phyloP scores from a whole-genome alignment of 2,797 vertebrate species.

The Rhabdophis nuchalis region DNA sequence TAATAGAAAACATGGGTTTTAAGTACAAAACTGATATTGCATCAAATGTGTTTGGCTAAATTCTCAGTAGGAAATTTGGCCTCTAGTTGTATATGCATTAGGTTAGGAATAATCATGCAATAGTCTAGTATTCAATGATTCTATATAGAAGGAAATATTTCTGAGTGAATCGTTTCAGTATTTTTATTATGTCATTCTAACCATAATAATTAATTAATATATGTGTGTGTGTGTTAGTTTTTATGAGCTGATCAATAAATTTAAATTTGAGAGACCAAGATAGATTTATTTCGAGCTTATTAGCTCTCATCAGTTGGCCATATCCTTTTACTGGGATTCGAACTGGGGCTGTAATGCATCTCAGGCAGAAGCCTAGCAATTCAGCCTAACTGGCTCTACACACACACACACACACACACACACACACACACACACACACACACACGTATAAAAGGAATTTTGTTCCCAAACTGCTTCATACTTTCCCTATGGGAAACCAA shows the following conservation, averaged over 20 bases:
- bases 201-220: conserved; percentile 40
- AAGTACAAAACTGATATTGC: neutral
- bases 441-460: neutral
- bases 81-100: neutral
- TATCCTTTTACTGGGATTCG: too few species aligned
- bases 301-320: too few species aligned
- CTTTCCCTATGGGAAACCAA: conserved; percentile 39
- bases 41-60: neutral
- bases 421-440: too few species aligned
- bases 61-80: neutral
- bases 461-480: neutral
- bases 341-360: too few species aligned
- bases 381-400: too few species aligned
- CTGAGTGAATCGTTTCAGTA: neutral
- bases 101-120: neutral
- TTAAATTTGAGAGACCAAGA: too few species aligned
- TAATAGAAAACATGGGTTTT: neutral
- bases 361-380: too few species aligned
- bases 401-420: too few species aligned
- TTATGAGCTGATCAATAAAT: too few species aligned
- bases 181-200: neutral
- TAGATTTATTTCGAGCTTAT: too few species aligned
- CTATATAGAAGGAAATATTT: neutral
- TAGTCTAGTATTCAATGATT: neutral
- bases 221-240: too few species aligned